Base-by-base conservation (phyloP, 2,113 vertebrate species). In the Caranx melampygus region DNA sequence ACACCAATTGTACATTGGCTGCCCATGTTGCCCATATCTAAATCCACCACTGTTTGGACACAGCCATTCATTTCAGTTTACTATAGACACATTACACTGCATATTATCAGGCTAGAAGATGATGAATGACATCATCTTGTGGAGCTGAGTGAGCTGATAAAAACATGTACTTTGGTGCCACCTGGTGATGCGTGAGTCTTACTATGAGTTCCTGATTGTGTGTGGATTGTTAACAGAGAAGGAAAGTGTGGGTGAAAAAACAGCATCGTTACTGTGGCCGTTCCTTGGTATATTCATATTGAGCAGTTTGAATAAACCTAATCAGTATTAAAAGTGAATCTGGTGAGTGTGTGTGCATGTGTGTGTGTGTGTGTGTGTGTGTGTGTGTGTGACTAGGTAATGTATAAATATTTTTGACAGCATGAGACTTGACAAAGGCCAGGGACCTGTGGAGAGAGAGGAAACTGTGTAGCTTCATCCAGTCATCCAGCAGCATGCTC, bases 381-480 rank as follows among this genome's bases (percentile, higher is more conserved):
- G 76, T 20, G 8, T 20, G 9, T 11, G 44, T 34, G 51, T 66
- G 45, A 85, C 31, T 72, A 6, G 0, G 3, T 45, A 44, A 18
- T 42, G 66, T 37, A 20, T 63, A 82, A 86, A 83, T 81, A 37
- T 18, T 6, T 78, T 62, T 88, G 83, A 91, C 83, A 72, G 68
- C 6, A n/a, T 57, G 31, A 70, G 68, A 72, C 60, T 75, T 87
- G 86, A 83, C 57, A 87, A 85, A 85, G 75, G 78, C 80, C 85
- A 91, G 80, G 21, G 52, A 79, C 82, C 82, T 79, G 80, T 67
- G 54, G 81, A 75, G 87, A 75, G 54, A 87, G 71, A 85, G 70
- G 79, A 79, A 76, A 85, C 54, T 64, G 59, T 79, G 62, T 18
- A 37, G 73, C 40, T 66, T 81, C 80, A 67, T 72, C 86, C 84